Percentiles rank a stretch among this genome's conserved stretches.
These are phyloP conservation scores for Ethmia dodecea DNA, from an alignment of 2,888 invertebrate species.

Conservation along the genomic window DNA sequence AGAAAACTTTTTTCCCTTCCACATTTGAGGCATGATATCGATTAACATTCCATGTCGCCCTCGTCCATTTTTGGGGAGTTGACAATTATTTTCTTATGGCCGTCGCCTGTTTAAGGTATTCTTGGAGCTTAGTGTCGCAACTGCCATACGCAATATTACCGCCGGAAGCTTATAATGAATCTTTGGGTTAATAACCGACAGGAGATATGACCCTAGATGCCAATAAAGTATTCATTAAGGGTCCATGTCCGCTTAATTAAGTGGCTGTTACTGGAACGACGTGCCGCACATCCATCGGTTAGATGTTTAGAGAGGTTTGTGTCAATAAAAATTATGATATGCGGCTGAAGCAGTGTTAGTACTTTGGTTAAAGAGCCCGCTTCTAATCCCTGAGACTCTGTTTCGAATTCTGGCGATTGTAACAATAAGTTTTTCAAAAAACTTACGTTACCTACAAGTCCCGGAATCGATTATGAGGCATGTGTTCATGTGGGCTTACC, in stretches of 20 bases:
- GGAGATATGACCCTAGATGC: slow-evolving; percentile 38
- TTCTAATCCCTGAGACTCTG: too few species aligned
- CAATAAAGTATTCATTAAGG: slow-evolving; percentile 38
- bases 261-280: not conserved
- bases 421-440: too few species aligned
- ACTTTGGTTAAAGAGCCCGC: too few species aligned
- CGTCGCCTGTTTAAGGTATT: slow-evolving; percentile 5
- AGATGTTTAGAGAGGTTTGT: too few species aligned
- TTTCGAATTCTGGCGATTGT: too few species aligned
- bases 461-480: too few species aligned
- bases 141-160: slow-evolving; percentile 53
- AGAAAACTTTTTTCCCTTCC: slow-evolving; percentile 30
- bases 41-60: slow-evolving; percentile 51
- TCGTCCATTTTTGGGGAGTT: slow-evolving; percentile 42
- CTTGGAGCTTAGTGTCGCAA: slow-evolving; percentile 55
- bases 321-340: too few species aligned
- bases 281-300: too few species aligned
- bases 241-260: slow-evolving; percentile 25
- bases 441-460: too few species aligned
- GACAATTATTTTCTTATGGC: slow-evolving; percentile 35
- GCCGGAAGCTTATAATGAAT: slow-evolving; percentile 60
- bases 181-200: slow-evolving; percentile 60
- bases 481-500: too few species aligned
- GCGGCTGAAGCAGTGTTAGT: too few species aligned
- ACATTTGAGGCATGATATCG: slow-evolving; percentile 44